phyloP scores from a whole-genome alignment of 1,140 invertebrate species.

The Lucilia sericata region DNA sequence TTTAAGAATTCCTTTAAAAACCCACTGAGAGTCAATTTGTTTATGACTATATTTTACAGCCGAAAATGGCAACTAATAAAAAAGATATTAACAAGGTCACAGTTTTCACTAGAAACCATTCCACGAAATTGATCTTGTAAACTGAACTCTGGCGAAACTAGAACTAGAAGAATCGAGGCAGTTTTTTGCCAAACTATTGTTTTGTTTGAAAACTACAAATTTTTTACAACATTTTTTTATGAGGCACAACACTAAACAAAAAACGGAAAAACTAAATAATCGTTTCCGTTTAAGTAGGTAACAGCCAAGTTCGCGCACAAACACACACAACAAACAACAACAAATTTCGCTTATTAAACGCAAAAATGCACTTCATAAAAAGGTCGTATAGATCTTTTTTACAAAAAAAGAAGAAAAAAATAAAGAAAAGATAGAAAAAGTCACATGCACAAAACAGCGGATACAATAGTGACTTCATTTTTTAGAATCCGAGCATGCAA shows the following conservation, averaged over 20 bases:
- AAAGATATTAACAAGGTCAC: conserved; percentile 42
- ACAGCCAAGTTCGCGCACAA: neutral
- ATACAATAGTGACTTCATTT: conserved; percentile 66
- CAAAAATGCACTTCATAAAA: too few species aligned
- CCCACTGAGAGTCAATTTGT: conserved; percentile 63
- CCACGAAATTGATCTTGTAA: conserved; percentile 56
- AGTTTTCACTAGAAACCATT: conserved; percentile 52
- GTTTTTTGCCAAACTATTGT: conserved; percentile 55
- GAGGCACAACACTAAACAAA: conserved; percentile 35
- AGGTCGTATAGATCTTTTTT: too few species aligned
- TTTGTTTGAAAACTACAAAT: neutral
- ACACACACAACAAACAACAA: too few species aligned
- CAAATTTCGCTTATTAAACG: too few species aligned
- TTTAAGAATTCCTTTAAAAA: conserved; percentile 44
- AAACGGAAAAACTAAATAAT: conserved; percentile 60
- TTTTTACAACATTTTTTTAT: conserved; percentile 35
- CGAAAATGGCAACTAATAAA: neutral
- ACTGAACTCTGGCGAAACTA: conserved; percentile 55
- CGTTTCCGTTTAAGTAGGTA: conserved; percentile 45
- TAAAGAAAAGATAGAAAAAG: conserved; percentile 52
- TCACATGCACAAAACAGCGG: conserved; percentile 2
- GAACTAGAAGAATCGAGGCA: conserved; percentile 67
- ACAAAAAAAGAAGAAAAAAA: conserved; percentile 30
- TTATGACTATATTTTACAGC: conserved; percentile 50
- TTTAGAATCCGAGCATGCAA: conserved; percentile 66